Conservation (phyloP, 1,140 invertebrate species). For the Branchinecta lynchi region DNA sequence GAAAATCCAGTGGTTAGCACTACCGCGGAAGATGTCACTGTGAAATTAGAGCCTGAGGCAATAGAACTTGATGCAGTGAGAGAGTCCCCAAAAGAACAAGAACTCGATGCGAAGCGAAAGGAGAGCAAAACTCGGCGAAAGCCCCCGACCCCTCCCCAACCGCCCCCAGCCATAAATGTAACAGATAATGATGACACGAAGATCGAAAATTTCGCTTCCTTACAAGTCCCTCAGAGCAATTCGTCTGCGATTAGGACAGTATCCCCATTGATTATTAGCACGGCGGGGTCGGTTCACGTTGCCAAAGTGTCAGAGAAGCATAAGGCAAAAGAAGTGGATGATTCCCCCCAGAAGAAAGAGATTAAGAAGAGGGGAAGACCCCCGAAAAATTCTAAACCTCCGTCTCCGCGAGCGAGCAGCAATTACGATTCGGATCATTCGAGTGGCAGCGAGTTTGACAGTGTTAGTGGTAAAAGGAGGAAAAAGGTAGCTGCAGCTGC, state of each 20-base stretch:
- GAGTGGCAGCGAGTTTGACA: not conserved
- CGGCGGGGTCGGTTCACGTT: not conserved
- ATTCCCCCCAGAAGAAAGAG: not conserved
- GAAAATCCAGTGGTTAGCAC: not conserved
- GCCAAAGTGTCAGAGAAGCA: slow-evolving; percentile 2
- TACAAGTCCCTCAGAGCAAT: not conserved
- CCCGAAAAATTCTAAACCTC: slow-evolving; percentile 12
- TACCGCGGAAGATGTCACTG: not conserved
- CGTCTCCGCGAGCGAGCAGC: not conserved
- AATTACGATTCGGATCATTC: not conserved
- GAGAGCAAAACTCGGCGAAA: not conserved
- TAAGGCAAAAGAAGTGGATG: not conserved
- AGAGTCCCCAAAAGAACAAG: not conserved
- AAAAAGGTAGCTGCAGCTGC: too few relatives aligned
- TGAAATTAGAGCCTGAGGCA: not conserved
- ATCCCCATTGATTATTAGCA: not conserved
- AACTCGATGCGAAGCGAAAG: not conserved
- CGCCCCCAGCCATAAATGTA: not conserved
- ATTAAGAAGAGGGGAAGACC: not conserved
- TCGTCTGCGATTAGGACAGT: not conserved
- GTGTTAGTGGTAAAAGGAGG: not conserved
- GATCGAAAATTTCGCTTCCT: not conserved
- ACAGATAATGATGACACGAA: not conserved
- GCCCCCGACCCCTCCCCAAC: not conserved
- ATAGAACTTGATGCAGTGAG: not conserved